A percentile compares a stretch with the other conserved stretches of the same genome.
Evolutionary conservation across 2,113 vertebrate species (phyloP).

Genomic region (Poeciliopsis retropinna): DNA sequence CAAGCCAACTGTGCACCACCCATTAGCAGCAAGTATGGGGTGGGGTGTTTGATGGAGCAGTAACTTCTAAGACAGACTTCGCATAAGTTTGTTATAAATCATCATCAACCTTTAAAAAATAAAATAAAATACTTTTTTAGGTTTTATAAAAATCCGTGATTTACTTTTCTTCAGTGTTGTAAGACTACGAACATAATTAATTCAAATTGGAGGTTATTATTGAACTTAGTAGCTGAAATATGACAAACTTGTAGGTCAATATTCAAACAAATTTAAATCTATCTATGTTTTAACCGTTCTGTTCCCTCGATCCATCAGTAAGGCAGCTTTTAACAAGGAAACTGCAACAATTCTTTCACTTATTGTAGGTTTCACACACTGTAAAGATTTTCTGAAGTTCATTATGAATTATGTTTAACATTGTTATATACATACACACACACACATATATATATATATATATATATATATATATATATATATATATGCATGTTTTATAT

Average conservation of each 20-base stretch:
- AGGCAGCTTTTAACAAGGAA: neutral
- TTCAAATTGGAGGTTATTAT: neutral
- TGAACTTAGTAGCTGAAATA: neutral
- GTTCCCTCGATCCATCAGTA: neutral
- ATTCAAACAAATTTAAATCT: neutral
- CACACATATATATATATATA: too few relatives aligned
- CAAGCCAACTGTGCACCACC: constrained; percentile 12
- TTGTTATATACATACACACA: too few relatives aligned
- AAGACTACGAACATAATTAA: neutral
- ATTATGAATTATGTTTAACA: too few relatives aligned
- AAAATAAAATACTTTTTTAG: neutral
- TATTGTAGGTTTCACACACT: too few relatives aligned
- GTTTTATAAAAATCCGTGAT: neutral
- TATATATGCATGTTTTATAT: too few relatives aligned
- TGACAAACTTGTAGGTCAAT: neutral
- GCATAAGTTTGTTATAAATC: neutral
- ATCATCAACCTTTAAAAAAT: neutral
- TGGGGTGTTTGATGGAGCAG: constrained; percentile 15
- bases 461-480: too few relatives aligned
- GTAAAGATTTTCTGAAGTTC: too few relatives aligned
- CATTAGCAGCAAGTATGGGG: constrained; percentile 20
- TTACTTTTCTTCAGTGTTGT: neutral
- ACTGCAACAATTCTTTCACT: too few relatives aligned
- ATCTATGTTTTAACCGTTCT: neutral
- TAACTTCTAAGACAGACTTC: constrained; percentile 7